These are phyloP conservation scores for Heterotilapia buettikoferi DNA, from an alignment of 2,113 vertebrate species.

Conservation along the genomic window DNA sequence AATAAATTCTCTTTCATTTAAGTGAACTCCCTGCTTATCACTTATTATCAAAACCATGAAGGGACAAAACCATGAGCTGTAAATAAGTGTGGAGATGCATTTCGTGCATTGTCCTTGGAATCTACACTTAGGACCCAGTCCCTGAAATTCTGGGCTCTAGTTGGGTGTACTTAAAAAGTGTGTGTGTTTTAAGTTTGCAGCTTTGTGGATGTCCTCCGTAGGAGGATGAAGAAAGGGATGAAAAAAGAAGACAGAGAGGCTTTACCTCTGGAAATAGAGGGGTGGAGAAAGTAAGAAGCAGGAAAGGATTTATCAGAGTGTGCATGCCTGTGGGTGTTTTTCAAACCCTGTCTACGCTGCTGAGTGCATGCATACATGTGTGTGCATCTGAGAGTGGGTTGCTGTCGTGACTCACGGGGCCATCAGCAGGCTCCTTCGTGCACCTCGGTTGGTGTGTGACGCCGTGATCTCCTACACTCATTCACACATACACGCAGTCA, in stretches of 20 bases:
- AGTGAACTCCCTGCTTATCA: neutral
- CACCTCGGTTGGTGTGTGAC: neutral
- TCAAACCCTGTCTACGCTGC: neutral
- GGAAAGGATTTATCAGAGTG: neutral
- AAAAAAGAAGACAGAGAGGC: neutral
- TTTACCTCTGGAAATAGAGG: neutral
- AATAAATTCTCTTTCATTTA: neutral
- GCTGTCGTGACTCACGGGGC: slow-evolving; percentile 44
- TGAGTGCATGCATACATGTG: neutral
- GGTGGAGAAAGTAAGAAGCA: neutral
- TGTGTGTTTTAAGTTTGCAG: neutral
- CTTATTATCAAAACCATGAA: neutral
- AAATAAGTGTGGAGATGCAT: neutral
- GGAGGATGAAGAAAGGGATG: neutral
- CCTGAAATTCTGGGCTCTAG: neutral
- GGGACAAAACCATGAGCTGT: neutral
- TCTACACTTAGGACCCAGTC: neutral
- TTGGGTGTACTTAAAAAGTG: neutral
- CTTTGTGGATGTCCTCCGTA: slow-evolving; percentile 7
- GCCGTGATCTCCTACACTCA: neutral
- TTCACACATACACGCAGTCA: neutral
- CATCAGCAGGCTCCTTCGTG: slow-evolving; percentile 20
- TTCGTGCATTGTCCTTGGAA: neutral
- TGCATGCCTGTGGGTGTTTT: slow-evolving; percentile 17
- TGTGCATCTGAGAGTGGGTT: neutral